These are phyloP conservation scores for Cylindroiulus punctatus DNA, from an alignment of 2,888 invertebrate species.

Conservation along the genomic window DNA sequence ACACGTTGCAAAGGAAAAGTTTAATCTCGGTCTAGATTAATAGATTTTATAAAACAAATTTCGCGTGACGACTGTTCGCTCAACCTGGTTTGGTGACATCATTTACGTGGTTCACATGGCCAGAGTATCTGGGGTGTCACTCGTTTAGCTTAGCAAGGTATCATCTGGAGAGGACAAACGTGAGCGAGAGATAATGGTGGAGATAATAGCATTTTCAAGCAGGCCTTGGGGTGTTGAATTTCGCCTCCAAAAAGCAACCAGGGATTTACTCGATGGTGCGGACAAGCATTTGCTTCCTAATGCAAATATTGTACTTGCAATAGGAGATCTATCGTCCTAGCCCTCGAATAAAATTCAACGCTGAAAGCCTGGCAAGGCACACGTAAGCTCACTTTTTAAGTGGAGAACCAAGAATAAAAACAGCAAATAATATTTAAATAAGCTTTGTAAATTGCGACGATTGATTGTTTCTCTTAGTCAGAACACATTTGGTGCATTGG, in stretches of 20 bases:
- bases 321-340: background rate
- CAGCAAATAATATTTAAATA: slow-evolving; percentile 5
- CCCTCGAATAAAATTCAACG: background rate
- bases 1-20: background rate
- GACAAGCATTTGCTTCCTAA: slow-evolving; percentile 26
- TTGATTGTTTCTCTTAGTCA: background rate
- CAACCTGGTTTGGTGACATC: slow-evolving; percentile 13
- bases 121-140: slow-evolving; percentile 6
- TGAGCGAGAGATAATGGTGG: slow-evolving; percentile 26
- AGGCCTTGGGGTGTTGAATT: background rate
- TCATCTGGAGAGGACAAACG: slow-evolving; percentile 32
- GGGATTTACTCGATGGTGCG: slow-evolving; percentile 20
- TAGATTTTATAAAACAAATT: background rate
- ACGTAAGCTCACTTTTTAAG: slow-evolving; percentile 13
- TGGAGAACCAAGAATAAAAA: background rate
- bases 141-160: slow-evolving; percentile 2
- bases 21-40: background rate
- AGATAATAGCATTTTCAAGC: slow-evolving; percentile 7
- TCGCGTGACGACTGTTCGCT: background rate
- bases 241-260: slow-evolving; percentile 14
- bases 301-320: slow-evolving; percentile 4
- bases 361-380: background rate
- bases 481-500: background rate
- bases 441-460: background rate
- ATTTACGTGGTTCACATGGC: background rate